Evolutionary conservation across 2,797 vertebrate species (phyloP).

Genomic region (Anniella stebbinsi): DNA sequence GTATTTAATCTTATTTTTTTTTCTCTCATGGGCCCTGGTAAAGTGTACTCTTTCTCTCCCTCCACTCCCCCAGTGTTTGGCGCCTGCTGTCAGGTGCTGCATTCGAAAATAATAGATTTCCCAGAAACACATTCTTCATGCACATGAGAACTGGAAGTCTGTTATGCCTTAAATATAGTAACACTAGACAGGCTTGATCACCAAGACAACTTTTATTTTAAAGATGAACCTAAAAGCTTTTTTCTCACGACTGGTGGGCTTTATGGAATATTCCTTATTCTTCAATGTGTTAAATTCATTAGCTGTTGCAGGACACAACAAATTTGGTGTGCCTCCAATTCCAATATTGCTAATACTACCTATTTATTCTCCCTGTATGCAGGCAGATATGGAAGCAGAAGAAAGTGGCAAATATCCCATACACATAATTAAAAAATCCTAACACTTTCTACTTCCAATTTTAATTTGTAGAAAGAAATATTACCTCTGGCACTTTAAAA

Average conservation of each 20-base stretch:
- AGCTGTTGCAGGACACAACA: background rate
- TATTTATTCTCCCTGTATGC: background rate
- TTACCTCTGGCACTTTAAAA: constrained; percentile 15
- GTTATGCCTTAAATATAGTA: background rate
- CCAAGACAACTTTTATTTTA: background rate
- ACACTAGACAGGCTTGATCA: background rate
- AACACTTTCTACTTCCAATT: background rate
- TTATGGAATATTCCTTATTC: background rate
- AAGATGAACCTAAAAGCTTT: background rate
- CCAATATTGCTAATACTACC: background rate
- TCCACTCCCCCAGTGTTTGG: background rate
- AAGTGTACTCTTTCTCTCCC: too few relatives aligned
- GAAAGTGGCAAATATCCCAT: background rate
- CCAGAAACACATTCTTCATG: constrained; percentile 17
- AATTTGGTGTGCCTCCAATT: constrained; percentile 20
- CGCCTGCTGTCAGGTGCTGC: background rate
- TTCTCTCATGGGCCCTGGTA: background rate
- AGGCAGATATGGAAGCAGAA: background rate
- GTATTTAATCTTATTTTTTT: background rate
- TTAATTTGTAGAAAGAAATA: background rate
- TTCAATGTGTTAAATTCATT: background rate
- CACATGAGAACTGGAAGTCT: background rate
- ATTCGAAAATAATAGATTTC: background rate
- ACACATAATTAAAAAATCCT: background rate
- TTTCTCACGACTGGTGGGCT: background rate